phyloP scores from a whole-genome alignment of 2,888 invertebrate species.

The Cabera pusaria region DNA sequence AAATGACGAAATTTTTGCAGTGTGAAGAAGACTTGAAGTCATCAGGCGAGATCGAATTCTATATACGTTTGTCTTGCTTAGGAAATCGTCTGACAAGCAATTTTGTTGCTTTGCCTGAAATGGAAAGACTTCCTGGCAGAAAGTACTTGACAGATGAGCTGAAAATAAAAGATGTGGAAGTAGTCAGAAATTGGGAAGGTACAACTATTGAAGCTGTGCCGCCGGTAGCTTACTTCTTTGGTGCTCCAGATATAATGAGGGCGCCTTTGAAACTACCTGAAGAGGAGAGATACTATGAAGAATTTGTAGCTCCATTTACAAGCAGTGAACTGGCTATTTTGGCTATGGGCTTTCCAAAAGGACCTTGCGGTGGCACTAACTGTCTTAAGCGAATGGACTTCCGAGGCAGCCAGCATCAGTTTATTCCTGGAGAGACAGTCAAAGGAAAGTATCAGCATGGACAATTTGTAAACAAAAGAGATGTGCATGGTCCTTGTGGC shows the following conservation, averaged over 20 bases:
- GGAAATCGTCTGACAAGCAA: constrained; percentile 67
- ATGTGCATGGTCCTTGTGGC: constrained; percentile 75
- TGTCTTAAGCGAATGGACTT: constrained; percentile 73
- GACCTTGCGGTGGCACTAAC: constrained; percentile 77
- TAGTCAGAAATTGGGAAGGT: constrained; percentile 75
- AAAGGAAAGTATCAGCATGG: constrained; percentile 73
- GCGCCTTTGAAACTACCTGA: constrained; percentile 61
- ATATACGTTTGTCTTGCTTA: constrained; percentile 62
- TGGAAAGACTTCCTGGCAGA: constrained; percentile 72
- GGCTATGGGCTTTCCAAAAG: constrained; percentile 78
- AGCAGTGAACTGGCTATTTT: constrained; percentile 66
- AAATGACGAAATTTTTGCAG: constrained; percentile 56
- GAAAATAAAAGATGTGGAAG: constrained; percentile 70
- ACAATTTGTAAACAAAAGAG: constrained; percentile 71
- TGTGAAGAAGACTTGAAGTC: constrained; percentile 73
- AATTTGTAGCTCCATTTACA: constrained; percentile 69
- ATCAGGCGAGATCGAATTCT: constrained; percentile 72
- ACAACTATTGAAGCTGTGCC: constrained; percentile 65
- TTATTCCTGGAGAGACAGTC: constrained; percentile 63
- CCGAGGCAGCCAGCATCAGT: constrained; percentile 72
- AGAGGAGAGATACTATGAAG: constrained; percentile 58
- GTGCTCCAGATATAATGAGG: constrained; percentile 68
- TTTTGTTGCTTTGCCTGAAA: constrained; percentile 70
- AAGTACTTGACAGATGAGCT: constrained; percentile 69
- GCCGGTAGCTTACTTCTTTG: constrained; percentile 70